phyloP scores from a whole-genome alignment of 1,140 invertebrate species.

The Spodoptera frugiperda region DNA sequence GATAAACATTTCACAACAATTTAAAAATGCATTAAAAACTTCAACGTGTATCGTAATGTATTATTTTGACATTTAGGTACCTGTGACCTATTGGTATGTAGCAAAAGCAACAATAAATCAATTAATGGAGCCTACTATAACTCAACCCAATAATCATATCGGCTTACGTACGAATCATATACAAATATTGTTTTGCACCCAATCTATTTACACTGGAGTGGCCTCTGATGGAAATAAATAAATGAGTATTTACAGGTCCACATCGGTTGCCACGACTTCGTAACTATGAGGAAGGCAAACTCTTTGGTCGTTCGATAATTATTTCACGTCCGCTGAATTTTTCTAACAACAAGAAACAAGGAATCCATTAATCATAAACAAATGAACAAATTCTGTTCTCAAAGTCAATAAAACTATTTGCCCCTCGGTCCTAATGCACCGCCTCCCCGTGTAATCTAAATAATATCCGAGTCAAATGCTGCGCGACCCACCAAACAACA shows the following conservation, averaged over 20 bases:
- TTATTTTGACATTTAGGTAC: too few species aligned
- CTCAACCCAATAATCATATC: too few species aligned
- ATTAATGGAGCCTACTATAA: too few species aligned
- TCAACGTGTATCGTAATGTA: too few species aligned
- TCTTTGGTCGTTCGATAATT: conserved; percentile 6
- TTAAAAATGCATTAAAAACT: too few species aligned
- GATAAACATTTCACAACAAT: too few species aligned
- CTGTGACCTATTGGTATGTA: too few species aligned
- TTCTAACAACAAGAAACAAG: neutral
- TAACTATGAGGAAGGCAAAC: neutral
- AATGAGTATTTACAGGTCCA: neutral
- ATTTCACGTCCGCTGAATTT: neutral
- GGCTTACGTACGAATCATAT: too few species aligned
- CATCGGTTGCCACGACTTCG: neutral
- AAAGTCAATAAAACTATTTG: conserved; percentile 49
- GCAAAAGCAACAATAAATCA: too few species aligned
- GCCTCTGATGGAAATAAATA: neutral
- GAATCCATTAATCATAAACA: conserved; percentile 33
- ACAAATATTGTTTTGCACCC: too few species aligned
- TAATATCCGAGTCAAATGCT: conserved; percentile 38
- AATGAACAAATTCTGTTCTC: conserved; percentile 15
- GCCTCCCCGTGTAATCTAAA: conserved; percentile 38
- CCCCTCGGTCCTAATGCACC: conserved; percentile 22
- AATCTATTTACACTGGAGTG: too few species aligned
- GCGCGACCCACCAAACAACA: conserved; percentile 60